phyloP scores from a whole-genome alignment of 1,140 invertebrate genomes.

The Trichonephila clavipes region DNA sequence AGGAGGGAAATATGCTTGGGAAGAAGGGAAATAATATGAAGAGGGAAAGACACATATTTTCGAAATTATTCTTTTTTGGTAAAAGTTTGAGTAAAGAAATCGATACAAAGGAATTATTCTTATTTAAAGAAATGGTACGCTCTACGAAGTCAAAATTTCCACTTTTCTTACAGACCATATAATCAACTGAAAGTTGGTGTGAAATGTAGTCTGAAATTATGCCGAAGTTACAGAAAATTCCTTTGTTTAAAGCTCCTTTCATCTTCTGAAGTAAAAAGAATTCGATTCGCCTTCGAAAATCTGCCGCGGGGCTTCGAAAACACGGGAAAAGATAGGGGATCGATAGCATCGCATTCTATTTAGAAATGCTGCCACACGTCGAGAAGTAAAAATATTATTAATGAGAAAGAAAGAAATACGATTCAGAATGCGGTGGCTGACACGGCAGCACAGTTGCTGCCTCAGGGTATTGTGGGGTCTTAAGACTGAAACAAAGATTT shows the following conservation, averaged over 20 bases:
- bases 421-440: conserved; percentile 49
- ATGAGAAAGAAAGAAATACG: conserved; percentile 47
- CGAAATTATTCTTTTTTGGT: not conserved
- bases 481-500: conserved; percentile 50
- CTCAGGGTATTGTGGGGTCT: conserved; percentile 27
- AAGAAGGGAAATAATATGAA: too few relatives aligned
- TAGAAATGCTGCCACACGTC: conserved; percentile 25
- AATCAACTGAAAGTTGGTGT: not conserved
- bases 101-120: not conserved
- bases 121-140: not conserved
- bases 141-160: not conserved
- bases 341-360: conserved; percentile 39
- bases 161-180: not conserved
- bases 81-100: not conserved
- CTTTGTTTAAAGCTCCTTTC: conserved; percentile 14
- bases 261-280: conserved; percentile 11
- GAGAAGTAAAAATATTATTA: conserved; percentile 56
- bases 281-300: conserved; percentile 1
- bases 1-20: not conserved
- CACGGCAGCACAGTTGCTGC: not conserved
- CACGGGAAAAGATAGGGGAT: conserved; percentile 12
- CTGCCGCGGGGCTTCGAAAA: conserved; percentile 9
- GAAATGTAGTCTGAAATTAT: conserved; percentile 6
- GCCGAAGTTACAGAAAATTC: conserved; percentile 6
- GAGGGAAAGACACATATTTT: not conserved